Conservation (phyloP, 2,113 vertebrate genomes). For the Labeo rohita region DNA sequence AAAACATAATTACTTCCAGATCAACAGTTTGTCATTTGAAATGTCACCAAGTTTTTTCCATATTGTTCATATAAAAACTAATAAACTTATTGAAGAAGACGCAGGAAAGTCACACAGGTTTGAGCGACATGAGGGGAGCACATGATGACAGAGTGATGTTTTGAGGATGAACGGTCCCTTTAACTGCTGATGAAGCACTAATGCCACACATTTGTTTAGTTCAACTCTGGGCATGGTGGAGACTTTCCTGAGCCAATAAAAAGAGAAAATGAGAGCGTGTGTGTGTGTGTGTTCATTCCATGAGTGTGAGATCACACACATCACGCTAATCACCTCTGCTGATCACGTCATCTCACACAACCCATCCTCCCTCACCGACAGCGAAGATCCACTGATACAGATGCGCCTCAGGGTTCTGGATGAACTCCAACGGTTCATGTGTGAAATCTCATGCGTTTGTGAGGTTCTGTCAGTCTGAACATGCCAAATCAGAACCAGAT, state of each 20-base stretch:
- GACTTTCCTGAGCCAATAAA: neutral
- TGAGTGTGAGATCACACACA: constrained; percentile 5
- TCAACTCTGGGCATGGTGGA: neutral
- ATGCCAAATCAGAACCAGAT: constrained; percentile 54
- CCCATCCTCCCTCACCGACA: neutral
- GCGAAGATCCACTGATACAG: neutral
- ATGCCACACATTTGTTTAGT: neutral
- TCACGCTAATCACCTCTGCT: neutral
- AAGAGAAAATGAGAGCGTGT: neutral
- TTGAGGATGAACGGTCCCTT: neutral
- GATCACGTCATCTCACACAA: neutral
- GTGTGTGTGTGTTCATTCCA: neutral
- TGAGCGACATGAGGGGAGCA: neutral
- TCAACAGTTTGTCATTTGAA: neutral
- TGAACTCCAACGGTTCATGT: constrained; percentile 14
- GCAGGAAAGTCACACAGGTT: neutral
- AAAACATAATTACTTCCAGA: too few relatives aligned
- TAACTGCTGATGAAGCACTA: neutral
- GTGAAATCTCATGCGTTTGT: constrained; percentile 15
- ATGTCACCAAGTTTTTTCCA: neutral
- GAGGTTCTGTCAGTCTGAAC: constrained; percentile 35
- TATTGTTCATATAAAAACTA: neutral
- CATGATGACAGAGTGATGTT: neutral
- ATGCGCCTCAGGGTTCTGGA: neutral
- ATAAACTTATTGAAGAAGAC: neutral